Conservation (phyloP, 2,797 vertebrate genomes). For the Enteromius mattozi region DNA sequence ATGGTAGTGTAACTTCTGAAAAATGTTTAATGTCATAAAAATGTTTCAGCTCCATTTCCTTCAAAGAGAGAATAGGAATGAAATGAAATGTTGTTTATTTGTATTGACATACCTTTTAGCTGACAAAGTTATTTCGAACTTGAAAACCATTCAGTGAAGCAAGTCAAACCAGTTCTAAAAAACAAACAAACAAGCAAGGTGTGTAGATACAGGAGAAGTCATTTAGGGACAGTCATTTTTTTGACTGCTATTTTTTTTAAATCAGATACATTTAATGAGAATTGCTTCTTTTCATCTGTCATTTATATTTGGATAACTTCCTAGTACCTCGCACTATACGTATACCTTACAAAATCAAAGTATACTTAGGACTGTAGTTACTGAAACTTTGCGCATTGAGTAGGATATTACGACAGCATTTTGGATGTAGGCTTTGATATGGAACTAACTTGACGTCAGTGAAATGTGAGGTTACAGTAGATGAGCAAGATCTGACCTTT, state of each 20-base stretch:
- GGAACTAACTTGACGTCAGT: not conserved
- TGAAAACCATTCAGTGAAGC: not conserved
- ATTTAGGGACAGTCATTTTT: not conserved
- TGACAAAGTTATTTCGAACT: not conserved
- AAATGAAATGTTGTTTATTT: not conserved
- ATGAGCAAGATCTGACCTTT: slow-evolving; percentile 6
- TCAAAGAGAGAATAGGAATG: not conserved
- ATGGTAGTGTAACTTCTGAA: not conserved
- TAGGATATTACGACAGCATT: not conserved
- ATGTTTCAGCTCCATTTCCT: not conserved
- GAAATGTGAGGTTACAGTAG: not conserved
- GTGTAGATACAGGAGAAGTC: not conserved
- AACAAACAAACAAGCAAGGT: not conserved
- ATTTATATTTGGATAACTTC: not conserved
- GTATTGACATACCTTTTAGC: not conserved
- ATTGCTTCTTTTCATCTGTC: not conserved
- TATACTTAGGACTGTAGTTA: not conserved
- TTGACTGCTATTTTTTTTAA: not conserved
- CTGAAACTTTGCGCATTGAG: not conserved
- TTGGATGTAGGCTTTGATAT: not conserved
- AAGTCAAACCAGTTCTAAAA: slow-evolving; percentile 1
- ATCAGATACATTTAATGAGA: not conserved
- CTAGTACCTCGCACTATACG: not conserved
- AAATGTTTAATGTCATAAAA: not conserved
- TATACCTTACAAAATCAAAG: not conserved